Evolutionary conservation across 1,140 invertebrate species (phyloP).

Genomic region (Cherax quadricarinatus): DNA sequence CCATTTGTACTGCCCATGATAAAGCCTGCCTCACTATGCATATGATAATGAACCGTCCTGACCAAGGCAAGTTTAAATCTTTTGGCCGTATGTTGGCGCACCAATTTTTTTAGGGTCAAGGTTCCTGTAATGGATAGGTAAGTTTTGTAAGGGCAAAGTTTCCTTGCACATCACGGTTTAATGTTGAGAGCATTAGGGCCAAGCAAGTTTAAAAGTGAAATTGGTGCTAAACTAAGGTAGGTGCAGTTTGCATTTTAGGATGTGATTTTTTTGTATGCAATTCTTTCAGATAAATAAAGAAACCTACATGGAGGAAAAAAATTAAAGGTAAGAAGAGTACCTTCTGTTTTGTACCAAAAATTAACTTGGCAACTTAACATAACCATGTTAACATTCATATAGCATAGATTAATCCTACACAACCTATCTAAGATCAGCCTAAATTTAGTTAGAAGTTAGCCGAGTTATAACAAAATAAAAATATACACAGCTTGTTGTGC

Average conservation of each 20-base stretch:
- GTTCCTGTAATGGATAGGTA: slow-evolving; percentile 52
- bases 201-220: neutral
- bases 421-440: no score
- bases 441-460: no score
- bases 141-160: slow-evolving; percentile 43
- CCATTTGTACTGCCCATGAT: slow-evolving; percentile 72
- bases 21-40: slow-evolving; percentile 72
- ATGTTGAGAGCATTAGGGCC: neutral
- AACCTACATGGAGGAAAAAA: neutral
- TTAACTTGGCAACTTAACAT: no score
- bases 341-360: no score
- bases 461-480: no score
- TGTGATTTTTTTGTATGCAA: neutral
- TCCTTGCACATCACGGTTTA: neutral
- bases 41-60: slow-evolving; percentile 71
- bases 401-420: neutral
- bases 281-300: neutral
- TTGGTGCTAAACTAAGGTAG: neutral
- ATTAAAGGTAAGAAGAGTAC: no score
- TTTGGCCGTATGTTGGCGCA: slow-evolving; percentile 70
- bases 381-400: neutral
- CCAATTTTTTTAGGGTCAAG: slow-evolving; percentile 71
- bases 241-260: neutral
- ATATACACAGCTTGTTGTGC: no score
- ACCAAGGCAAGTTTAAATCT: slow-evolving; percentile 73